A percentile compares a stretch with the other conserved stretches of the same genome.
Conservation (phyloP, 2,113 vertebrate genomes). For the Notechis scutatus region DNA sequence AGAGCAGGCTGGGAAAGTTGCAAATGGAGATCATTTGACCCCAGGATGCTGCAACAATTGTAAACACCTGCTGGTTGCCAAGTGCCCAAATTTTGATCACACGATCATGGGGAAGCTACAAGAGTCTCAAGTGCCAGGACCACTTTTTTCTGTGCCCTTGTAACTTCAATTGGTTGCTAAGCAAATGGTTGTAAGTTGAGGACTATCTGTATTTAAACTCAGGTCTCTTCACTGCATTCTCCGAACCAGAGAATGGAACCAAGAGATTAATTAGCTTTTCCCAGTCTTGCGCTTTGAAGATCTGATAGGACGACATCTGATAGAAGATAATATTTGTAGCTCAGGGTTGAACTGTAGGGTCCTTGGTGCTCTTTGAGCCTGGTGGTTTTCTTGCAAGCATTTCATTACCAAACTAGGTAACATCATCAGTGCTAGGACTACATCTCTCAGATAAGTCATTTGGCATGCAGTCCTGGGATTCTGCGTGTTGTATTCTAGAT, state of each 20-base stretch:
- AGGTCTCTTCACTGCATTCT: background rate
- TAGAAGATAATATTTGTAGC: background rate
- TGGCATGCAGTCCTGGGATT: background rate
- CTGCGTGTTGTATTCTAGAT: background rate
- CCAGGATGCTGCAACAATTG: background rate
- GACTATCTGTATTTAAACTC: background rate
- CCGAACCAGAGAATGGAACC: background rate
- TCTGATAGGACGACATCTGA: background rate
- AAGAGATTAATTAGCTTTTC: background rate
- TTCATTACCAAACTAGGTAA: background rate
- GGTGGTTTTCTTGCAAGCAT: background rate
- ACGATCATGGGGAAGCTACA: background rate
- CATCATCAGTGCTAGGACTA: background rate
- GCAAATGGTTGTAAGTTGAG: background rate
- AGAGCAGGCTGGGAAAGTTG: background rate
- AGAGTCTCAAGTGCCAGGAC: background rate
- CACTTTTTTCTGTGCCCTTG: background rate
- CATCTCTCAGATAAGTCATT: background rate
- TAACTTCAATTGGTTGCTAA: background rate
- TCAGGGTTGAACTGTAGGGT: background rate
- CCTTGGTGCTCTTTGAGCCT: background rate
- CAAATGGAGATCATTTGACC: background rate
- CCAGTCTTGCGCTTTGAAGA: background rate
- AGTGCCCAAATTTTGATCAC: background rate
- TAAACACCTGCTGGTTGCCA: background rate